Evolutionary conservation across 92 coral and sea anemone species (phyloP).

Genomic region (Siderastrea siderea): DNA sequence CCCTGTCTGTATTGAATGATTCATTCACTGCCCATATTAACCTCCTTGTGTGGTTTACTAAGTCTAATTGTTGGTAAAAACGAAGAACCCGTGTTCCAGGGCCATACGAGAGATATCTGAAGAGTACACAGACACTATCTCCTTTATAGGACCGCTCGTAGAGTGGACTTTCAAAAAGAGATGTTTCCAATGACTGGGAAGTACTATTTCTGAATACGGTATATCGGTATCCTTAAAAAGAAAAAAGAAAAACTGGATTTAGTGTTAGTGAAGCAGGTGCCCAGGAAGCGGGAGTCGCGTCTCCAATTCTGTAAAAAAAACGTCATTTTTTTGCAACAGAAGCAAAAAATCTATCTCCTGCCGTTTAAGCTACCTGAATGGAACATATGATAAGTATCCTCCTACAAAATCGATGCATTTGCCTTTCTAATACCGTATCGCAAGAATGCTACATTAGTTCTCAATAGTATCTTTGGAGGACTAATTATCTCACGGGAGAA

Average conservation of each 20-base stretch:
- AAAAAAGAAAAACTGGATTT: background rate
- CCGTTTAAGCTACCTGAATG: too few species aligned
- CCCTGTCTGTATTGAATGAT: conserved; percentile 31
- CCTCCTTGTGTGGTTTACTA: conserved; percentile 40
- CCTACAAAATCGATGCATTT: too few species aligned
- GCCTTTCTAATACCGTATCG: too few species aligned
- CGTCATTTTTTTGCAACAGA: too few species aligned
- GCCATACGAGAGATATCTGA: conserved; percentile 71
- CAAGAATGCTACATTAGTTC: too few species aligned
- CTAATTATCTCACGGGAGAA: too few species aligned
- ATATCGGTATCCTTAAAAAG: conserved; percentile 24
- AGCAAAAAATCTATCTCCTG: too few species aligned
- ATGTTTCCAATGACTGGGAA: conserved; percentile 7
- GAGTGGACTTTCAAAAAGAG: conserved; percentile 58
- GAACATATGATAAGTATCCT: too few species aligned
- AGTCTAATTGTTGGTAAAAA: conserved; percentile 61
- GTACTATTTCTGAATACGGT: conserved; percentile 11
- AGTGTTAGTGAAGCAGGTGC: background rate
- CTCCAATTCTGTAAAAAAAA: too few species aligned
- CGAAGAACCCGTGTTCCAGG: conserved; percentile 63
- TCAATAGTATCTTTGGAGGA: too few species aligned
- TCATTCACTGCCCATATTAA: conserved; percentile 74
- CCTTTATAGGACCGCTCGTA: conserved; percentile 57
- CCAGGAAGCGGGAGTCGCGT: too few species aligned
- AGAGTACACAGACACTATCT: conserved; percentile 67